phyloP scores from a whole-genome alignment of 1,140 invertebrate genomes.

The Riptortus pedestris region DNA sequence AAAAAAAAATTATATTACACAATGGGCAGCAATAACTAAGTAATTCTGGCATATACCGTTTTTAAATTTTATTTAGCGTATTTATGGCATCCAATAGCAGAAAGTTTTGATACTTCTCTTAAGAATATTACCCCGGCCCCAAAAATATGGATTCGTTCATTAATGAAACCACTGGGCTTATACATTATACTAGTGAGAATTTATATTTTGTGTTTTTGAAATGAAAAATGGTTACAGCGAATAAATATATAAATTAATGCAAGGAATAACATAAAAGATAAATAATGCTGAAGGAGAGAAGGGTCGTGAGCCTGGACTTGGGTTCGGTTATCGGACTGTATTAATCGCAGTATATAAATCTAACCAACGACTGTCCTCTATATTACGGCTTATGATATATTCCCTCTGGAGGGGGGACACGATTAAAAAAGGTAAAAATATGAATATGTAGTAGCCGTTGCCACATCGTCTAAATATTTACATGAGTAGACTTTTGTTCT shows the following conservation, averaged over 20 bases:
- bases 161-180: no score
- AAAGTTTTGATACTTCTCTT: no score
- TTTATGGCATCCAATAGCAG: no score
- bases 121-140: no score
- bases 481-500: not conserved
- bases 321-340: conserved; percentile 7
- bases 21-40: no score
- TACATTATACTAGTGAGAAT: no score
- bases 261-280: conserved; percentile 2
- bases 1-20: no score
- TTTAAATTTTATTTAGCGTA: no score
- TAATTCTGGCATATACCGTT: no score
- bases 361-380: not conserved
- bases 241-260: conserved; percentile 10
- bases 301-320: no score
- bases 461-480: conserved; percentile 6
- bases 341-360: not conserved
- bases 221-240: not conserved
- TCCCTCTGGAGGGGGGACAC: not conserved
- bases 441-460: not conserved
- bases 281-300: no score
- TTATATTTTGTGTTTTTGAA: conserved; percentile 4
- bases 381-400: conserved; percentile 2
- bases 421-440: not conserved
- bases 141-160: no score